These are phyloP conservation scores for Drosophila ananassae DNA, from an alignment of 1,140 invertebrate genomes.

Conservation along the genomic window DNA sequence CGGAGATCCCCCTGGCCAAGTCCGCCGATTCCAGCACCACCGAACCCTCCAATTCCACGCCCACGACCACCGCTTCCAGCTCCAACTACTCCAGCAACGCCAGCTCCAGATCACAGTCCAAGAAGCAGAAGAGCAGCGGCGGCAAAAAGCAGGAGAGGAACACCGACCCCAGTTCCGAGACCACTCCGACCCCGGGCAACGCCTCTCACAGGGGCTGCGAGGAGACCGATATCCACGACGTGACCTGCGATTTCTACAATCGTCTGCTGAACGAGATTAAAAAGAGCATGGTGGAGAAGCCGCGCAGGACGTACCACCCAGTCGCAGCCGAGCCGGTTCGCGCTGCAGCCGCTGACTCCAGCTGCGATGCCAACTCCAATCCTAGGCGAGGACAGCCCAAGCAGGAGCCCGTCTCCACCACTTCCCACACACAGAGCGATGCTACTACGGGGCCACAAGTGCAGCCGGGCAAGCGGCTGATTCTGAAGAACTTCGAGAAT, in stretches of 20 bases:
- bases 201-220: slow-evolving; percentile 28
- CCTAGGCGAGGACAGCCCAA: slow-evolving; percentile 2
- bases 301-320: slow-evolving; percentile 25
- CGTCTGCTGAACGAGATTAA: slow-evolving; percentile 81
- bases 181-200: slow-evolving; percentile 28
- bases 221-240: slow-evolving; percentile 55
- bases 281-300: slow-evolving; percentile 73
- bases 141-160: slow-evolving; percentile 29
- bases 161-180: slow-evolving; percentile 8
- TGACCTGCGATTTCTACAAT: slow-evolving; percentile 81
- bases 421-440: slow-evolving; percentile 32
- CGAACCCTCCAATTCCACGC: slow-evolving; percentile 45
- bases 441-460: slow-evolving; percentile 44
- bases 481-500: slow-evolving; percentile 82
- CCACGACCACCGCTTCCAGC: slow-evolving; percentile 58
- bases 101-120: slow-evolving; percentile 76
- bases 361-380: slow-evolving; percentile 50
- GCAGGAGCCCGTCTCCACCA: slow-evolving; percentile 48
- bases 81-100: slow-evolving; percentile 76
- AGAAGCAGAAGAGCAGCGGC: slow-evolving; percentile 54
- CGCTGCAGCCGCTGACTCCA: slow-evolving; percentile 54
- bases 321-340: slow-evolving; percentile 33
- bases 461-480: slow-evolving; percentile 63
- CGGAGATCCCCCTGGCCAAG: slow-evolving; percentile 57
- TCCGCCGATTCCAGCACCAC: slow-evolving; percentile 32